Conservation (phyloP, 2,888 invertebrate genomes). For the Lasioglossum pauxillum region DNA sequence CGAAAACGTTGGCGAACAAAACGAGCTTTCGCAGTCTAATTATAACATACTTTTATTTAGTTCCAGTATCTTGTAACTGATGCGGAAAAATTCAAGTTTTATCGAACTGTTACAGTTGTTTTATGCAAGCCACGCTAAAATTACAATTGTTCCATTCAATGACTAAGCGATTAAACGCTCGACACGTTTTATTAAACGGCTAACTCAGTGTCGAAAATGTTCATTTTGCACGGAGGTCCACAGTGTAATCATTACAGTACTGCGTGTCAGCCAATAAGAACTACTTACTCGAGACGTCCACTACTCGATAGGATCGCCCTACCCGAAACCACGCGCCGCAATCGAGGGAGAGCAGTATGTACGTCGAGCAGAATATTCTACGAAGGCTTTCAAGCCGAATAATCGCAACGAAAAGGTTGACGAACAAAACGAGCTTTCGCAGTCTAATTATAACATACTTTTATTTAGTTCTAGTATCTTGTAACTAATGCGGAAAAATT, state of each 20-base stretch:
- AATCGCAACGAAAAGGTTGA: neutral
- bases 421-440: neutral
- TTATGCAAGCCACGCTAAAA: too few relatives aligned
- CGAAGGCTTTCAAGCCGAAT: neutral
- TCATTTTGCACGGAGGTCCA: neutral
- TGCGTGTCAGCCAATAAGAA: neutral
- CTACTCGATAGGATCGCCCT: neutral
- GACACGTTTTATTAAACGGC: too few relatives aligned
- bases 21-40: neutral
- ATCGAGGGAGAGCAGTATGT: too few relatives aligned
- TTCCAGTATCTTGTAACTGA: too few relatives aligned
- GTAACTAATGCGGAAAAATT: too few relatives aligned
- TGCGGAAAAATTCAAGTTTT: too few relatives aligned
- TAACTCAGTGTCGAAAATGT: neutral
- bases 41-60: neutral
- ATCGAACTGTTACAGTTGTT: too few relatives aligned
- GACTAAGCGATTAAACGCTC: neutral
- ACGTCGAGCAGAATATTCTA: neutral
- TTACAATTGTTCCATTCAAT: neutral
- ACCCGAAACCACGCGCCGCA: neutral
- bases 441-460: too few relatives aligned
- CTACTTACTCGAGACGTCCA: too few relatives aligned
- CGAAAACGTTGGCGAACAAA: neutral
- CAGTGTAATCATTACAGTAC: neutral
- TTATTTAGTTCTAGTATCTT: neutral